A percentile compares a stretch with the other conserved stretches of the same genome.
Evolutionary conservation across 92 coral and sea anemone genomes (phyloP).

Genomic region (Montipora capitata): DNA sequence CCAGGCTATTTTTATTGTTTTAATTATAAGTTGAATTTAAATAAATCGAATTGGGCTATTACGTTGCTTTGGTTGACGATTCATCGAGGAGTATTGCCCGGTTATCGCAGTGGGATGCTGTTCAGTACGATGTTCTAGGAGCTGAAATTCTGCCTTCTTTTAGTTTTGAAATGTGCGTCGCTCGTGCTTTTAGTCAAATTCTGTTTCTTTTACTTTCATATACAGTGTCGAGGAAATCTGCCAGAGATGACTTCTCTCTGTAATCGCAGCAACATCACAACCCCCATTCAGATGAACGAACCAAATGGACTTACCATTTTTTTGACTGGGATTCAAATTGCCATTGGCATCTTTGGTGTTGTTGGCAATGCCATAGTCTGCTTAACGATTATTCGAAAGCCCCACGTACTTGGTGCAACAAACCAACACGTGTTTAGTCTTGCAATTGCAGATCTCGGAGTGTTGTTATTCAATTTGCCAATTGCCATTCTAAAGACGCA

Average conservation of each 20-base stretch:
- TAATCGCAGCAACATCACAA: constrained; percentile 22
- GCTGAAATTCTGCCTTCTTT: too few relatives aligned
- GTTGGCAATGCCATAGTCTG: constrained; percentile 79
- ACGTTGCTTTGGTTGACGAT: too few relatives aligned
- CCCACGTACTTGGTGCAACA: constrained; percentile 70
- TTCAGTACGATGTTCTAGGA: too few relatives aligned
- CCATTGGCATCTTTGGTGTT: constrained; percentile 79
- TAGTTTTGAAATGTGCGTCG: too few relatives aligned
- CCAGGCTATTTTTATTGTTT: too few relatives aligned
- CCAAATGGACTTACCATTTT: constrained; percentile 63
- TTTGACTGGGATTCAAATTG: constrained; percentile 52
- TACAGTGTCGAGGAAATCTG: too few relatives aligned
- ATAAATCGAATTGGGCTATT: too few relatives aligned
- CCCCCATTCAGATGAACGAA: constrained; percentile 37
- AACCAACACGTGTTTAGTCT: constrained; percentile 74
- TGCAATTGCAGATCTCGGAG: constrained; percentile 87
- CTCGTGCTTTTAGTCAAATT: too few relatives aligned
- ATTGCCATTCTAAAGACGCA: constrained; percentile 69
- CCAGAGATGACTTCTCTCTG: constrained; percentile 12
- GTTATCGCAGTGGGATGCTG: too few relatives aligned
- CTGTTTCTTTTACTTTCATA: background rate
- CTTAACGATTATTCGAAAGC: constrained; percentile 68
- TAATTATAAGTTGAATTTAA: too few relatives aligned
- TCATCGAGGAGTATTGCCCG: too few relatives aligned
- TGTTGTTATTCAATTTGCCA: constrained; percentile 82